phyloP scores from a whole-genome alignment of 1,140 invertebrate species.

The Holotrichia oblita region DNA sequence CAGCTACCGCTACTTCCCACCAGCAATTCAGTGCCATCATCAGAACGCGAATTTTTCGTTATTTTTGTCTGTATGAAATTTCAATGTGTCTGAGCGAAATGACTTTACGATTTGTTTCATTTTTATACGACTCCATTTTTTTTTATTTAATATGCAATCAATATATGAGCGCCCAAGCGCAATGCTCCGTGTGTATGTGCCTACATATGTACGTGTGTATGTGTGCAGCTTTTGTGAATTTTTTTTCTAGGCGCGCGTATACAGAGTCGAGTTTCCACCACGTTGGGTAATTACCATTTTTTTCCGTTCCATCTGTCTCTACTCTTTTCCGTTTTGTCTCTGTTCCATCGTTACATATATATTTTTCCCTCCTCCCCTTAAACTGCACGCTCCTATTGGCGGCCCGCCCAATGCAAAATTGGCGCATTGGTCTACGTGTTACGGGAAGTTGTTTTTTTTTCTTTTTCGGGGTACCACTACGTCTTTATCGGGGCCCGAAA shows the following conservation, averaged over 20 bases:
- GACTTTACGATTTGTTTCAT: slow-evolving; percentile 57
- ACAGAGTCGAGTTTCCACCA: slow-evolving; percentile 41
- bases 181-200: neutral
- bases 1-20: no score
- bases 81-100: slow-evolving; percentile 57
- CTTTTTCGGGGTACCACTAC: neutral
- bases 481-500: neutral
- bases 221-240: slow-evolving; percentile 38
- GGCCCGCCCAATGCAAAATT: neutral
- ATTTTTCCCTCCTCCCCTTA: no score
- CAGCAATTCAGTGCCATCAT: neutral
- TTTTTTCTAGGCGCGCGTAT: slow-evolving; percentile 14
- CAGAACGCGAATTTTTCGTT: slow-evolving; percentile 45
- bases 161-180: slow-evolving; percentile 34
- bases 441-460: neutral
- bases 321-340: slow-evolving; percentile 26
- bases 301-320: slow-evolving; percentile 30
- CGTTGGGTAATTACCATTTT: slow-evolving; percentile 29
- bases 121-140: slow-evolving; percentile 45
- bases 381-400: no score
- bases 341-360: neutral
- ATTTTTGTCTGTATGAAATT: slow-evolving; percentile 54
- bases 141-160: slow-evolving; percentile 43
- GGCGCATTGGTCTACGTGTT: neutral
- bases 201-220: neutral